phyloP scores from a whole-genome alignment of 2,888 invertebrate genomes.

The Furcula furcula region DNA sequence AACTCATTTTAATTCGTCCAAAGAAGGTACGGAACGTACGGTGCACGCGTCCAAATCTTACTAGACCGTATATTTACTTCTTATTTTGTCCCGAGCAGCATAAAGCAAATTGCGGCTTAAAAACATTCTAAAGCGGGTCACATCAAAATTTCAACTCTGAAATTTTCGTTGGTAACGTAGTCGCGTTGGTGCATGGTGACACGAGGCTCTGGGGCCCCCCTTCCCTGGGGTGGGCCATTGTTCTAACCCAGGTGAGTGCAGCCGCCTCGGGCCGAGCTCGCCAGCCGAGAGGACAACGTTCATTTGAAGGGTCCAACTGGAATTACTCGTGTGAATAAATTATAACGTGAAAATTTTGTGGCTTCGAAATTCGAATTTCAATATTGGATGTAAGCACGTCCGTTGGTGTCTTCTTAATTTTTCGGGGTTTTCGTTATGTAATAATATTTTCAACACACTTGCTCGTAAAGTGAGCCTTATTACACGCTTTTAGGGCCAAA shows the following conservation, averaged over 20 bases:
- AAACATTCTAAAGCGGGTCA: conserved; percentile 21
- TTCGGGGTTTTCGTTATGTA: no score
- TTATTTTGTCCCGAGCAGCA: no score
- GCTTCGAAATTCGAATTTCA: background rate
- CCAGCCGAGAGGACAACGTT: conserved; percentile 11
- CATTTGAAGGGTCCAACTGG: conserved; percentile 22
- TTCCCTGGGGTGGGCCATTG: conserved; percentile 33
- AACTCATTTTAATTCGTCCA: no score
- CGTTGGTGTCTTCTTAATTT: no score
- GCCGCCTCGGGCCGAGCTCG: conserved; percentile 33
- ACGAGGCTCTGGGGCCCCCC: conserved; percentile 8
- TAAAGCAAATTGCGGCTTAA: conserved; percentile 11
- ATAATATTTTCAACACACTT: no score
- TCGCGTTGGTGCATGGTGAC: conserved; percentile 27
- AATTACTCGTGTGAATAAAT: conserved; percentile 35
- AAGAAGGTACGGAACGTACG: no score
- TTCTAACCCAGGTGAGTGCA: conserved; percentile 51
- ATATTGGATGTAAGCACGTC: no score
- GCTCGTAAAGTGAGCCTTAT: no score
- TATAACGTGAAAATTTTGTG: conserved; percentile 18
- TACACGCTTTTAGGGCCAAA: no score
- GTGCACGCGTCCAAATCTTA: no score
- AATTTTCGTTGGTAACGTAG: conserved; percentile 29
- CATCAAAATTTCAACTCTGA: conserved; percentile 45
- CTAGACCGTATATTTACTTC: no score